Conservation (phyloP, 2,888 invertebrate genomes). For the Artemia sinica region DNA sequence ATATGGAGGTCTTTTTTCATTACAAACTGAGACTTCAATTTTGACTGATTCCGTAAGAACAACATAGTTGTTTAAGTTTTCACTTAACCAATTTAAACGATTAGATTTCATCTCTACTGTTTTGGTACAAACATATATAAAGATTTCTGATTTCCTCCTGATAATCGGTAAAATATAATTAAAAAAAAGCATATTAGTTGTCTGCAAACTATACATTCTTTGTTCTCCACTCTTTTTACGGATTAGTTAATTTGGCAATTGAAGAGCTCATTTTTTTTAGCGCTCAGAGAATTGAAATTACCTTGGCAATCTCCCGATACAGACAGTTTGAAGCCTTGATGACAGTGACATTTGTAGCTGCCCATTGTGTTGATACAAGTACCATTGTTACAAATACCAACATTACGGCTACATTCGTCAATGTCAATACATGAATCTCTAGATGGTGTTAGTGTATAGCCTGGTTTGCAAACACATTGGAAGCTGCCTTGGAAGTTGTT, state of each 20-base stretch:
- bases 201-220: too few relatives aligned
- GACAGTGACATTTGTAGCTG: conserved; percentile 53
- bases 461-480: conserved; percentile 55
- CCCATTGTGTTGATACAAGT: conserved; percentile 53
- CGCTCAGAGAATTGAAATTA: conserved; percentile 28
- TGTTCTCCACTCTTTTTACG: too few relatives aligned
- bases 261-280: conserved; percentile 7
- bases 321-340: conserved; percentile 55
- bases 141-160: too few relatives aligned
- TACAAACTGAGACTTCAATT: too few relatives aligned
- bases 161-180: too few relatives aligned
- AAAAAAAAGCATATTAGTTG: too few relatives aligned
- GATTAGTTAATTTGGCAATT: background rate
- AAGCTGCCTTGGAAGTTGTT: conserved; percentile 59
- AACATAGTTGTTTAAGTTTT: too few relatives aligned
- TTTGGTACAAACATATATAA: too few relatives aligned
- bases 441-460: conserved; percentile 47
- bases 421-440: conserved; percentile 50
- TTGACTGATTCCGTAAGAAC: too few relatives aligned
- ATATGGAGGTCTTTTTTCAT: too few relatives aligned
- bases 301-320: conserved; percentile 60
- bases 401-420: conserved; percentile 52
- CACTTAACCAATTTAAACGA: too few relatives aligned
- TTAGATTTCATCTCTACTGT: too few relatives aligned
- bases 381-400: conserved; percentile 57